These are phyloP conservation scores for Telenomus remus DNA, from an alignment of 1,140 invertebrate species.

Conservation along the genomic window DNA sequence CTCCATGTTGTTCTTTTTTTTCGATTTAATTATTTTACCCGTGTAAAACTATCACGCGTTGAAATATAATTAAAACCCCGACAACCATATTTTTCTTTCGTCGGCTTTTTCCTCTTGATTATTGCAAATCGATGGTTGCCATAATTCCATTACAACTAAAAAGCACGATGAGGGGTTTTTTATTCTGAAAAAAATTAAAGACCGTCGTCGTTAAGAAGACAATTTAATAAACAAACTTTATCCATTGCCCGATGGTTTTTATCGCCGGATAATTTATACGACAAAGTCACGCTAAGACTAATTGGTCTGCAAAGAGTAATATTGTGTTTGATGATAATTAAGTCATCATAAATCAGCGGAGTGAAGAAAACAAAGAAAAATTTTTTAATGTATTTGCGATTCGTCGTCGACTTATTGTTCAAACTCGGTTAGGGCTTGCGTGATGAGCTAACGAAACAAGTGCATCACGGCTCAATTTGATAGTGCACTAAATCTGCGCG, in stretches of 20 bases:
- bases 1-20: slow-evolving; percentile 57
- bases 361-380: slow-evolving; percentile 41
- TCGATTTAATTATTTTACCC: slow-evolving; percentile 49
- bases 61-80: slow-evolving; percentile 22
- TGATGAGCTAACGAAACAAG: slow-evolving; percentile 7
- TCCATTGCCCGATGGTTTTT: slow-evolving; percentile 53
- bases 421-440: slow-evolving; percentile 9
- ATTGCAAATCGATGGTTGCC: no score
- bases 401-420: slow-evolving; percentile 26
- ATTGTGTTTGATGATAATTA: slow-evolving; percentile 59
- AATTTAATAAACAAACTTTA: slow-evolving; percentile 55
- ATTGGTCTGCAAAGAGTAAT: slow-evolving; percentile 58
- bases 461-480: neutral
- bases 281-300: slow-evolving; percentile 55
- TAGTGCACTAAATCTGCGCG: neutral
- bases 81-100: neutral
- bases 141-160: no score
- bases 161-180: no score
- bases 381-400: slow-evolving; percentile 22
- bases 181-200: neutral
- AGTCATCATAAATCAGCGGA: slow-evolving; percentile 57
- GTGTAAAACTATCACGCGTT: slow-evolving; percentile 2
- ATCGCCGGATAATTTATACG: slow-evolving; percentile 54
- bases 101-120: neutral
- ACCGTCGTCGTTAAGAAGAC: slow-evolving; percentile 26